Evolutionary conservation across 2,113 vertebrate genomes (phyloP).

Genomic region (Etheostoma spectabile): DNA sequence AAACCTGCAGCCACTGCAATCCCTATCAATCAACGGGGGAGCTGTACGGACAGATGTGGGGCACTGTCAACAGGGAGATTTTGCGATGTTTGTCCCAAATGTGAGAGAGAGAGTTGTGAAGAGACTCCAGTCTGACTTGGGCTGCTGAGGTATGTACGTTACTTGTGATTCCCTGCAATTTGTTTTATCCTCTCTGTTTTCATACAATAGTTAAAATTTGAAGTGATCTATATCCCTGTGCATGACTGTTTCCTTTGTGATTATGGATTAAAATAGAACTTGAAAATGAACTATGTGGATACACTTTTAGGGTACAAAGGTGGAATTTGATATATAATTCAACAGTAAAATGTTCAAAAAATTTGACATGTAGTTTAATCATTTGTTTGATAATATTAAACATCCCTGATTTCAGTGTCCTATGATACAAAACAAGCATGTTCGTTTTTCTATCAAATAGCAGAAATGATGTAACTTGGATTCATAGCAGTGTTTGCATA

Average conservation of each 20-base stretch:
- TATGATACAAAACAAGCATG: neutral
- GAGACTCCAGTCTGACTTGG: slow-evolving; percentile 59
- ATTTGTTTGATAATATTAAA: neutral
- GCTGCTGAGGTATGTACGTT: slow-evolving; percentile 79
- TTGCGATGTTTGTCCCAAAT: slow-evolving; percentile 59
- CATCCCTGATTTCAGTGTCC: neutral
- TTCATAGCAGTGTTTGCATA: slow-evolving; percentile 12
- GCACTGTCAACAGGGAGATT: slow-evolving; percentile 43
- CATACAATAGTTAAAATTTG: slow-evolving; percentile 3
- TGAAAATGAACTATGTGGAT: neutral
- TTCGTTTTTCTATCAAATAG: slow-evolving; percentile 33
- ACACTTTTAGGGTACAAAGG: slow-evolving; percentile 1
- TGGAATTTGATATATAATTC: slow-evolving; percentile 1
- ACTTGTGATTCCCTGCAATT: slow-evolving; percentile 4
- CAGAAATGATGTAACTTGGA: slow-evolving; percentile 24
- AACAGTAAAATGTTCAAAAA: neutral
- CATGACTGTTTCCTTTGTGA: slow-evolving; percentile 10
- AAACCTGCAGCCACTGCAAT: slow-evolving; percentile 77
- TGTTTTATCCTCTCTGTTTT: slow-evolving; percentile 35
- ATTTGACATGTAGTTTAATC: neutral
- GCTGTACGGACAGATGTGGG: slow-evolving; percentile 47
- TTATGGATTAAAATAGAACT: slow-evolving; percentile 10
- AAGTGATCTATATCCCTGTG: slow-evolving; percentile 2
- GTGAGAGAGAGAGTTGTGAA: slow-evolving; percentile 52
- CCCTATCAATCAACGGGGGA: slow-evolving; percentile 62